phyloP scores from a whole-genome alignment of 2,113 vertebrate species.

The Vireo altiloquus region DNA sequence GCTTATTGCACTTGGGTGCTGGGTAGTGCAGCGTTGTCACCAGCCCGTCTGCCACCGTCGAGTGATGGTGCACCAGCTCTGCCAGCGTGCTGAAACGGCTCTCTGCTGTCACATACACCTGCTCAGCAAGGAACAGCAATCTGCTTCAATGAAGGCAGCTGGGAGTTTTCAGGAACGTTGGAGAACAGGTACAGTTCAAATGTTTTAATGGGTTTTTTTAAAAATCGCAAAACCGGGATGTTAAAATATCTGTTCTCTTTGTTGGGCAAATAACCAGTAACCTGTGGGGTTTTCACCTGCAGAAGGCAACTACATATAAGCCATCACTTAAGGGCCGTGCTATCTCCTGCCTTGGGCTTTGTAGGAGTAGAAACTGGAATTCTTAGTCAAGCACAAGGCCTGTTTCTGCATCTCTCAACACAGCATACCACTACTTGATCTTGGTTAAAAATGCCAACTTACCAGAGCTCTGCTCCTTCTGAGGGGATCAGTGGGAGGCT shows the following conservation, averaged over 20 bases:
- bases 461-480: background rate
- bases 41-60: constrained; percentile 94
- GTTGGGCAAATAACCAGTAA: background rate
- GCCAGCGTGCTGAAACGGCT: constrained; percentile 96
- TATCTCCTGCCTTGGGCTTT: background rate
- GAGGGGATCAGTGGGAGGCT: background rate
- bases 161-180: background rate
- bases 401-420: background rate
- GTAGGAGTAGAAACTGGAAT: background rate
- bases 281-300: background rate
- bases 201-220: background rate
- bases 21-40: constrained; percentile 98
- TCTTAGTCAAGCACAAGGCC: background rate
- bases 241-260: background rate
- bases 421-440: background rate
- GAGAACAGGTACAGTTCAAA: background rate
- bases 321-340: background rate
- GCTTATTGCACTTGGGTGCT: constrained; percentile 98
- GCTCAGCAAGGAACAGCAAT: background rate
- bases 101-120: constrained; percentile 98
- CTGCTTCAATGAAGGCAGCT: background rate
- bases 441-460: background rate
- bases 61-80: constrained; percentile 98
- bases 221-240: background rate
- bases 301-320: background rate